These are phyloP conservation scores for Ifrita kowaldi DNA, from an alignment of 2,113 vertebrate species.

Conservation along the genomic window DNA sequence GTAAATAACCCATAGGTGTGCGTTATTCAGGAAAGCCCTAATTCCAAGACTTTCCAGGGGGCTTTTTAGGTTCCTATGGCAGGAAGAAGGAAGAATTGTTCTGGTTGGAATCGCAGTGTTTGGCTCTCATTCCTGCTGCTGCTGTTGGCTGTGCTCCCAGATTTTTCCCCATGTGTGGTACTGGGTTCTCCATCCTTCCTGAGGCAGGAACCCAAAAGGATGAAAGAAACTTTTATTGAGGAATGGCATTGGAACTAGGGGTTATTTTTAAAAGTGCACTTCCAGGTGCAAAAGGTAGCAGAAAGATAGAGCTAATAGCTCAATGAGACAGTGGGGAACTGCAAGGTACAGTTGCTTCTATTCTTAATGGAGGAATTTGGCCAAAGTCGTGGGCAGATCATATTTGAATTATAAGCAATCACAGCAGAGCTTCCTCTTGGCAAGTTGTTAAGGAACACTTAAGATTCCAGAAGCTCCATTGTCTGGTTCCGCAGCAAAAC, in stretches of 20 bases:
- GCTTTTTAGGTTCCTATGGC: neutral
- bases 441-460: neutral
- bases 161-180: rapidly evolving
- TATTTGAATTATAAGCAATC: neutral
- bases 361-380: neutral
- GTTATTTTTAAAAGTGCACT: neutral
- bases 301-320: neutral
- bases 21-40: neutral
- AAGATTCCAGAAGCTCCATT: neutral
- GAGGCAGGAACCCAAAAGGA: neutral
- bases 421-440: neutral
- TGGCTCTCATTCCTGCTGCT: neutral
- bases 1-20: neutral
- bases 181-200: neutral
- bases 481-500: neutral
- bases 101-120: neutral
- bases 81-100: neutral
- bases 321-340: neutral
- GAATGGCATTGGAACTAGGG: neutral
- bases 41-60: neutral
- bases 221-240: neutral
- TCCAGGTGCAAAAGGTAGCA: neutral
- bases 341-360: neutral
- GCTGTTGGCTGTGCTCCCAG: neutral
- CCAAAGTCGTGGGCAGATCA: neutral